Percentiles rank a stretch among this genome's conserved stretches.
Evolutionary conservation across 2,888 invertebrate genomes (phyloP).

Genomic region (Ypsolopha scabrella): DNA sequence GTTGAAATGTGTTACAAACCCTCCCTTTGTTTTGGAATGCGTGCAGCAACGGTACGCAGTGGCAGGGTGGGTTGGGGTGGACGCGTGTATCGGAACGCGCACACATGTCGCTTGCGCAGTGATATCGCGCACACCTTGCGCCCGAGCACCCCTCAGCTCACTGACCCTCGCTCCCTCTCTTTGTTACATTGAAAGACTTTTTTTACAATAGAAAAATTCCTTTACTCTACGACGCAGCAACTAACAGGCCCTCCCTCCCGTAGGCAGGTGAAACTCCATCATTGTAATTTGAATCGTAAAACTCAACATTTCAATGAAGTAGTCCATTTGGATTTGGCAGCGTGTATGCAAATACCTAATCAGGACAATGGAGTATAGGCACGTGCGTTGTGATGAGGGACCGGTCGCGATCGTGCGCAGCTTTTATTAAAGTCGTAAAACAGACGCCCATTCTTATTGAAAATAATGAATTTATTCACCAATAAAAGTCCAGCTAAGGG

Average conservation of each 20-base stretch:
- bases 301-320: constrained; percentile 2
- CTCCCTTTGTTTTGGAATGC: constrained; percentile 43
- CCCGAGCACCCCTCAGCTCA: constrained; percentile 38
- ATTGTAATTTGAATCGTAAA: constrained; percentile 4
- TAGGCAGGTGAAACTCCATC: constrained; percentile 3
- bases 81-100: constrained; percentile 58
- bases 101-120: constrained; percentile 48
- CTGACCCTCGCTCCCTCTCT: constrained; percentile 40
- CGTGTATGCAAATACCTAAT: constrained; percentile 8
- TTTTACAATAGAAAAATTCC: background rate
- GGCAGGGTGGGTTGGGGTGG: constrained; percentile 30
- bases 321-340: background rate
- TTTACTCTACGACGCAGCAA: background rate
- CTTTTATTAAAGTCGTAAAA: constrained; percentile 9
- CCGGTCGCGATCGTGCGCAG: constrained; percentile 1
- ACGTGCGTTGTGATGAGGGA: constrained; percentile 6
- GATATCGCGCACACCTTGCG: constrained; percentile 67
- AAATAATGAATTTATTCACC: constrained; percentile 1
- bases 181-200: constrained; percentile 19
- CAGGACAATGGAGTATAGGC: constrained; percentile 6
- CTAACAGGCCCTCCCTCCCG: constrained; percentile 2
- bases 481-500: constrained; percentile 5
- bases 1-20: constrained; percentile 1
- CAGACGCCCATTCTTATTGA: constrained; percentile 1
- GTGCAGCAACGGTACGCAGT: constrained; percentile 28